These are phyloP conservation scores for Drosophila suboccidentalis DNA, from an alignment of 2,888 invertebrate species.

Conservation along the genomic window DNA sequence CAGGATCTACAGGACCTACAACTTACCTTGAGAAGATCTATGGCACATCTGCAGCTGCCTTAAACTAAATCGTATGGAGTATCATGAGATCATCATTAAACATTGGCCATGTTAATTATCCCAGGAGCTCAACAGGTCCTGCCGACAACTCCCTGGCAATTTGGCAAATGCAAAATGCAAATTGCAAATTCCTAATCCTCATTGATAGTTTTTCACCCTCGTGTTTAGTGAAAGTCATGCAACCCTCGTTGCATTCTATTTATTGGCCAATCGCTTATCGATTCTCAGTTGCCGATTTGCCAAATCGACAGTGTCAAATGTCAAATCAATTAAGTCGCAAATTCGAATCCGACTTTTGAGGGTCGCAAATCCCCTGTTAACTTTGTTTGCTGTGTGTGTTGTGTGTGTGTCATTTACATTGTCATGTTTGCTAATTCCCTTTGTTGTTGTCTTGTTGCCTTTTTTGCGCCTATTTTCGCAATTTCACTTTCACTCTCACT, in stretches of 20 bases:
- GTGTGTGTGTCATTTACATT: slow-evolving; percentile 69
- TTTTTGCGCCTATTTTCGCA: slow-evolving; percentile 64
- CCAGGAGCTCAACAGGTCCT: slow-evolving; percentile 60
- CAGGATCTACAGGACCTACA: slow-evolving; percentile 4
- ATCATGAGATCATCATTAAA: slow-evolving; percentile 1
- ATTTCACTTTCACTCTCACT: slow-evolving; percentile 68
- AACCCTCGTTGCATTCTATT: slow-evolving; percentile 33
- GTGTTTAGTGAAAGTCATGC: slow-evolving; percentile 21
- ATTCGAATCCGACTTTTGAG: slow-evolving; percentile 54
- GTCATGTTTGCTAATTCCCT: slow-evolving; percentile 80
- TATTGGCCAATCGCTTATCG: slow-evolving; percentile 68
- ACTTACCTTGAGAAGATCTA: slow-evolving; percentile 7
- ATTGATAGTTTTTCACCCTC: slow-evolving; percentile 31
- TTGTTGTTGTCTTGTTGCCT: slow-evolving; percentile 68
- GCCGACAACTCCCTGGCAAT: slow-evolving; percentile 20
- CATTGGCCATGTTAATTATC: slow-evolving; percentile 23
- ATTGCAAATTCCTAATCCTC: slow-evolving; percentile 39
- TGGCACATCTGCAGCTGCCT: slow-evolving; percentile 43
- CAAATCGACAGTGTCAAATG: slow-evolving; percentile 76
- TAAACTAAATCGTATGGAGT: slow-evolving; percentile 2
- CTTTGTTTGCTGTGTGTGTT: slow-evolving; percentile 26
- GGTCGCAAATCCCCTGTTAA: slow-evolving; percentile 39
- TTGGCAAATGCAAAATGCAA: slow-evolving; percentile 21
- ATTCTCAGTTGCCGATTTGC: slow-evolving; percentile 60
- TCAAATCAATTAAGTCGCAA: slow-evolving; percentile 78